Base-by-base conservation (phyloP, 2,113 vertebrate genomes). In the Gopherus flavomarginatus region DNA sequence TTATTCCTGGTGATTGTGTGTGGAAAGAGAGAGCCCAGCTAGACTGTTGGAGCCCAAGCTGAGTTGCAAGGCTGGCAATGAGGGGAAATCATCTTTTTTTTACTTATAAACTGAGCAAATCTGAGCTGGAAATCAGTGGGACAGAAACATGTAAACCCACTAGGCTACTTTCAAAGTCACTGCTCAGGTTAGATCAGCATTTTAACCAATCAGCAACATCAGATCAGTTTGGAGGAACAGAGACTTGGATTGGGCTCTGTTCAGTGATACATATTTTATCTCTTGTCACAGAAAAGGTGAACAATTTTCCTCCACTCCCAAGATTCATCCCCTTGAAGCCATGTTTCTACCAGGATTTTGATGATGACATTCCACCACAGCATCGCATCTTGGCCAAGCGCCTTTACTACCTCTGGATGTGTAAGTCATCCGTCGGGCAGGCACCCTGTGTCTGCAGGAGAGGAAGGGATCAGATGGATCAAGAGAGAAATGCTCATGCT, bases 261-360 rank as follows among this genome's bases (percentile, higher is more conserved):
- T 57, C 57, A 3, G 29, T 38, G 29, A 35, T 62, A n/a, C 38
- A 47, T 5, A 4, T 1, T 2, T 9, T 90, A 53, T 79, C 52
- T 93, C 82, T 49, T 88, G 6, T 97, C 95, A 42, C 98, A 99
- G 99, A 99, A 93, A 99, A 98, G 95, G 97, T 94, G 88, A 99
- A 99, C 96, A 99, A 99, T 97, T 99, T 99, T 85, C 99, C 99
- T 26, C 99, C 99, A 0, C 96, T 99, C 94, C 99, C 99, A 3
- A 98, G 97, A 54, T 99, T 99, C 96, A 99, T 99, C 97, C 99
- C 99, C 0, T 96, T 99, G 93, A 99, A 99, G 98, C 99, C 99
- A 1, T 99, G 99, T 96, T 99, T 99, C 98, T 99, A 99, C 95
- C 99, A 99, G 98, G 99, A 99, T 98, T 99, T 99, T 12, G 99